These are phyloP conservation scores for Agrochola circellaris DNA, from an alignment of 2,888 invertebrate genomes.

Conservation along the genomic window DNA sequence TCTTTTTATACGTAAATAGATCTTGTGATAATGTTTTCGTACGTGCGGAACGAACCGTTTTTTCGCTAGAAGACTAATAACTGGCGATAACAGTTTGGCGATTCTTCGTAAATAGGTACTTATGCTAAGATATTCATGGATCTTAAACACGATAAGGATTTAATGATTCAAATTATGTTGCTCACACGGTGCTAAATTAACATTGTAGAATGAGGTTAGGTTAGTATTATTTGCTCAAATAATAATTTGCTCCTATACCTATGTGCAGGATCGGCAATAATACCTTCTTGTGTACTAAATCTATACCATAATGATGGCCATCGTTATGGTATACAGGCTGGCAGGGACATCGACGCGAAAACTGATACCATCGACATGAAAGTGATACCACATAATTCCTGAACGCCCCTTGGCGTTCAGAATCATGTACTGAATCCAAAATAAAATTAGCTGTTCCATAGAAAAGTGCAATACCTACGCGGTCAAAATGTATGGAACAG, in stretches of 20 bases:
- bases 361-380: no score
- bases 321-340: no score
- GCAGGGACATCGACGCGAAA: no score
- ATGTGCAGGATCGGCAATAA: not conserved
- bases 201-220: not conserved
- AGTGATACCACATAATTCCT: no score
- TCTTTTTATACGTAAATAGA: conserved; percentile 32
- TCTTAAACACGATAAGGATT: conserved; percentile 15
- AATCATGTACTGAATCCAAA: no score
- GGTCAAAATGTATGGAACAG: no score
- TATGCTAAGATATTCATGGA: conserved; percentile 17
- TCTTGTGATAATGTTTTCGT: conserved; percentile 25
- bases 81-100: conserved; percentile 4
- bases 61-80: conserved; percentile 31
- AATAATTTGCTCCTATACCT: not conserved
- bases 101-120: not conserved
- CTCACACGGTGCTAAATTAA: not conserved
- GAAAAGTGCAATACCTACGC: no score
- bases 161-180: not conserved
- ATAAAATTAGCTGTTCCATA: no score
- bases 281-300: not conserved
- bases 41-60: conserved; percentile 14
- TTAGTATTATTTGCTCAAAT: not conserved
- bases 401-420: no score
- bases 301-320: not conserved